These are phyloP conservation scores for Numenius arquata DNA, from an alignment of 2,113 vertebrate genomes.

Conservation along the genomic window DNA sequence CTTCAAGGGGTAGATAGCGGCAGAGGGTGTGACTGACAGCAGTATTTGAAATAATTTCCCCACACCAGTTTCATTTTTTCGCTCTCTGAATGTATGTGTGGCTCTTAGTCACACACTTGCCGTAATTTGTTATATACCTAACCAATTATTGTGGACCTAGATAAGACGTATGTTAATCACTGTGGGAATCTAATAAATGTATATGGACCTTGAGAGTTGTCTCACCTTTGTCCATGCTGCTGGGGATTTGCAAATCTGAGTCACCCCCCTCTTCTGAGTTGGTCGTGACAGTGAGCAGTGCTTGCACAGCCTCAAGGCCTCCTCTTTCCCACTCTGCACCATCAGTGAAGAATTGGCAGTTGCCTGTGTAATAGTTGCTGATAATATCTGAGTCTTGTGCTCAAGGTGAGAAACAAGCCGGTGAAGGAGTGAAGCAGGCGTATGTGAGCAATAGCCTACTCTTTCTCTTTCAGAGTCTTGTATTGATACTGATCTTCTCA, in stretches of 20 bases:
- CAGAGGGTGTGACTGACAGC: background rate
- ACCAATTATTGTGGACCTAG: too few relatives aligned
- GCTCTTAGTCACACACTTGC: too few relatives aligned
- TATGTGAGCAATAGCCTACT: background rate
- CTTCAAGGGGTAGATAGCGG: background rate
- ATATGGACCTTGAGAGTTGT: too few relatives aligned
- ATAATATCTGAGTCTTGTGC: background rate
- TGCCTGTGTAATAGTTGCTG: background rate
- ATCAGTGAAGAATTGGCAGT: background rate
- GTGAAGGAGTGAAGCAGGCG: background rate
- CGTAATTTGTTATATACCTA: too few relatives aligned
- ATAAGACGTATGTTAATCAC: too few relatives aligned
- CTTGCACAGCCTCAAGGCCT: background rate
- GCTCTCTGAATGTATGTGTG: background rate
- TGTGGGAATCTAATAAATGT: too few relatives aligned
- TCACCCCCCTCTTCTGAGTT: too few relatives aligned
- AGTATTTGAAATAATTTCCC: background rate
- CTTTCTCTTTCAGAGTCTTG: background rate
- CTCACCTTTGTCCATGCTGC: too few relatives aligned
- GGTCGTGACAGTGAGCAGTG: too few relatives aligned
- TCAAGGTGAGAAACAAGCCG: background rate
- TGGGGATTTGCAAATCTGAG: too few relatives aligned
- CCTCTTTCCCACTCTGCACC: background rate
- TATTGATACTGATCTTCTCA: background rate
- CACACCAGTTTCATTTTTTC: background rate